Conservation (phyloP, 2,797 vertebrate genomes). For the Emys orbicularis region DNA sequence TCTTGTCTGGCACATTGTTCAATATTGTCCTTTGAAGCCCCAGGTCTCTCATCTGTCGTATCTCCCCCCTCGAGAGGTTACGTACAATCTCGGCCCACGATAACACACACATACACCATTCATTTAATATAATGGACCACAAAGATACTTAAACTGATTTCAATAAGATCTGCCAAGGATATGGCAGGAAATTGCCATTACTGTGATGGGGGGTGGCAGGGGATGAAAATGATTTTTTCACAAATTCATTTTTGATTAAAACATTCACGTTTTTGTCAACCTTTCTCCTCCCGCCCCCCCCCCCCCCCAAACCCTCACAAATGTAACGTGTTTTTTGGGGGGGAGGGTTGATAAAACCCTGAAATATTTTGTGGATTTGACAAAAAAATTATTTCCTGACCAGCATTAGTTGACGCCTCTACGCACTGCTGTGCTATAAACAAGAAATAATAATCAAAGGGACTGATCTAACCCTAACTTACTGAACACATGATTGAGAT, state of each 20-base stretch:
- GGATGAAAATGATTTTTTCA: conserved; percentile 46
- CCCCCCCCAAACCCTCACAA: conserved; percentile 24
- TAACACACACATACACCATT: too few species aligned
- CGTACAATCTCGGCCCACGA: too few species aligned
- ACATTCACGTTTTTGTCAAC: background rate
- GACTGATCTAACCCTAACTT: conserved; percentile 58
- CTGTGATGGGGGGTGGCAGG: background rate
- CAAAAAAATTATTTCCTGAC: background rate
- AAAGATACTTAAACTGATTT: too few species aligned
- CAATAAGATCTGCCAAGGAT: too few species aligned
- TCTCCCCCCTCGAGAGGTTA: conserved; percentile 11
- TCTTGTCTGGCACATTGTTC: background rate
- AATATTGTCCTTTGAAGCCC: too few species aligned
- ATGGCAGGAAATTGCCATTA: too few species aligned
- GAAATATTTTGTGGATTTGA: conserved; percentile 61
- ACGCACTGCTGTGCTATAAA: conserved; percentile 39
- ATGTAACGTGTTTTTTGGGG: conserved; percentile 5
- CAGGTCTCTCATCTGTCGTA: conserved; percentile 1
- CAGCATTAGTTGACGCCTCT: background rate
- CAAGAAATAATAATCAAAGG: conserved; percentile 50
- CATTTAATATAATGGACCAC: too few species aligned
- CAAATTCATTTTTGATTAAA: conserved; percentile 66
- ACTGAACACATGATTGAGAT: conserved; percentile 65
- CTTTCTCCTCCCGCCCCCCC: conserved; percentile 26
- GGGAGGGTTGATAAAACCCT: conserved; percentile 50